Conservation (phyloP, 2,797 vertebrate genomes). For the Sebastes cheni region DNA sequence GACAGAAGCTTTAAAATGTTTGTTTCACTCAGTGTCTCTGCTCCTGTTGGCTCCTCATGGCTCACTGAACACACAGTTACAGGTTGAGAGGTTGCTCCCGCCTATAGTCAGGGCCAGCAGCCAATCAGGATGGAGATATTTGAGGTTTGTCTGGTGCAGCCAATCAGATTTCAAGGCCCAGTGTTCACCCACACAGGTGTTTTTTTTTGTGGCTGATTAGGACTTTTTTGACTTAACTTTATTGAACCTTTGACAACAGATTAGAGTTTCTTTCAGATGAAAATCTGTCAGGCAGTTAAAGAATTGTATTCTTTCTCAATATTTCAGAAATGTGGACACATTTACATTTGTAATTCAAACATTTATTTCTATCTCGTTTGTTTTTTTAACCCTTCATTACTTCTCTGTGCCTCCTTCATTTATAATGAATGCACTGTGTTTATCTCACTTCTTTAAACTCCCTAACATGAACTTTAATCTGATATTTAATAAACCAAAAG, state of each 20-base stretch:
- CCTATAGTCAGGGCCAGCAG: background rate
- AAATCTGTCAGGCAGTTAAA: background rate
- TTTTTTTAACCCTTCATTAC: background rate
- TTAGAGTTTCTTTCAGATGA: background rate
- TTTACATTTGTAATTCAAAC: background rate
- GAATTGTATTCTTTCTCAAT: no score
- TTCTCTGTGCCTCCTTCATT: background rate
- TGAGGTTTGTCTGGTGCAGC: background rate
- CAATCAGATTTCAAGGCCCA: background rate
- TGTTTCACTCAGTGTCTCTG: no score
- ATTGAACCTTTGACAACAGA: background rate
- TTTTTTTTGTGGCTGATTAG: background rate
- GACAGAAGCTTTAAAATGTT: no score
- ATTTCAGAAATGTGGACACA: background rate
- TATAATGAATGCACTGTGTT: background rate
- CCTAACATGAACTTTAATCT: background rate
- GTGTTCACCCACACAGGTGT: background rate
- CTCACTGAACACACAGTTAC: background rate
- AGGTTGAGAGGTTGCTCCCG: no score
- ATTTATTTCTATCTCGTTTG: background rate
- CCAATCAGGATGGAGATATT: background rate
- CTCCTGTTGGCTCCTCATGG: background rate
- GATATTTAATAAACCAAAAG: conserved; percentile 1
- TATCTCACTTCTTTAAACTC: background rate
- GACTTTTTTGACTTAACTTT: background rate